Conservation (phyloP, 2,113 vertebrate genomes). For the Chaetops frenatus region DNA sequence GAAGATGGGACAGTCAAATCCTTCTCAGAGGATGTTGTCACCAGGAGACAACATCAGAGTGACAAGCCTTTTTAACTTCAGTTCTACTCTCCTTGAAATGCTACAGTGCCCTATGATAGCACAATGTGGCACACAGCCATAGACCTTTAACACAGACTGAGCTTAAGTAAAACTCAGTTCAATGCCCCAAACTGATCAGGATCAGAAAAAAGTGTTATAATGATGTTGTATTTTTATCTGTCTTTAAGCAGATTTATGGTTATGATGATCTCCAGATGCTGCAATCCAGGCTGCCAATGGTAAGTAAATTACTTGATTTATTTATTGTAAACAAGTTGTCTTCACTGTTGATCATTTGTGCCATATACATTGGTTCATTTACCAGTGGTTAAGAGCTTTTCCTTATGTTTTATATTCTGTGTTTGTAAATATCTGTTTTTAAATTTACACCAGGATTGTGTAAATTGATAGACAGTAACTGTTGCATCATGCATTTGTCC, state of each 20-base stretch:
- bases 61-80: neutral
- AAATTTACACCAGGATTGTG: neutral
- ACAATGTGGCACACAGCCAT: accelerated
- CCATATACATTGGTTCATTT: neutral
- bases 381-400: neutral
- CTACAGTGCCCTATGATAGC: accelerated
- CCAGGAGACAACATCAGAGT: neutral
- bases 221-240: neutral
- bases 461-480: neutral
- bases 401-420: neutral
- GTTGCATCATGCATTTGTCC: neutral
- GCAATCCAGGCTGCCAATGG: constrained; percentile 93
- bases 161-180: neutral
- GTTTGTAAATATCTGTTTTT: neutral
- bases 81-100: neutral
- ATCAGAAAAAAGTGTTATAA: neutral
- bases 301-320: constrained; percentile 59
- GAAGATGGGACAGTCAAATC: neutral
- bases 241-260: constrained; percentile 88
- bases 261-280: constrained; percentile 98
- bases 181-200: neutral
- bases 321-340: neutral
- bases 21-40: neutral
- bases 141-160: neutral
- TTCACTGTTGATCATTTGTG: neutral